Evolutionary conservation across 2,113 vertebrate species (phyloP).

Genomic region (Chunga burmeisteri): DNA sequence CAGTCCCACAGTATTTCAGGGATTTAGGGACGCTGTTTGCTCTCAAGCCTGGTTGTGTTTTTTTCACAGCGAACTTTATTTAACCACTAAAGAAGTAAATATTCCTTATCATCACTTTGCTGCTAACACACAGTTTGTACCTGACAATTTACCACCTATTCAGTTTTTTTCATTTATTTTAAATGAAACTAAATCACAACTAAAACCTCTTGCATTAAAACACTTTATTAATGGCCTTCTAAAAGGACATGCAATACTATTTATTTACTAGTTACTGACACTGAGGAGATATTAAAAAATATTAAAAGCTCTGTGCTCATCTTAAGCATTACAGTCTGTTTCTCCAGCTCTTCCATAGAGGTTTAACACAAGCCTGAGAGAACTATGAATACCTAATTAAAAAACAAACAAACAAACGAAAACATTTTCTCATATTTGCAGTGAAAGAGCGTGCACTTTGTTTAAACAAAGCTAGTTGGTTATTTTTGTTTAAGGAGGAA

Average conservation of each 20-base stretch:
- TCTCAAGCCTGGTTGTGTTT: background rate
- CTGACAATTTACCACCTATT: background rate
- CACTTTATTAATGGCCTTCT: background rate
- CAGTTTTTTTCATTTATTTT: background rate
- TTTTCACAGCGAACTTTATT: background rate
- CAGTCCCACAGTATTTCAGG: background rate
- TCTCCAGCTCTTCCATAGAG: background rate
- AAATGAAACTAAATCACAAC: background rate
- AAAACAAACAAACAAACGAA: background rate
- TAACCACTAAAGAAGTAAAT: background rate
- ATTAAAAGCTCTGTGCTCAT: background rate
- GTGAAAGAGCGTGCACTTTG: background rate
- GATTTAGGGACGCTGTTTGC: fast-evolving
- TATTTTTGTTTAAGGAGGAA: background rate
- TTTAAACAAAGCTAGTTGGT: background rate
- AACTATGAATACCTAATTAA: background rate
- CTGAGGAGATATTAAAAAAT: background rate
- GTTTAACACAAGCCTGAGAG: background rate
- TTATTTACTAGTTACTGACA: background rate
- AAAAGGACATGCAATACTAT: background rate
- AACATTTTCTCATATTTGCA: background rate
- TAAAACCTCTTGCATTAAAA: background rate
- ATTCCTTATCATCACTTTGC: background rate
- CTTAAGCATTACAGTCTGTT: background rate
- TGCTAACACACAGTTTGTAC: background rate